Evolutionary conservation across 2,888 invertebrate species (phyloP).

Genomic region (Cheilosia urbana): DNA sequence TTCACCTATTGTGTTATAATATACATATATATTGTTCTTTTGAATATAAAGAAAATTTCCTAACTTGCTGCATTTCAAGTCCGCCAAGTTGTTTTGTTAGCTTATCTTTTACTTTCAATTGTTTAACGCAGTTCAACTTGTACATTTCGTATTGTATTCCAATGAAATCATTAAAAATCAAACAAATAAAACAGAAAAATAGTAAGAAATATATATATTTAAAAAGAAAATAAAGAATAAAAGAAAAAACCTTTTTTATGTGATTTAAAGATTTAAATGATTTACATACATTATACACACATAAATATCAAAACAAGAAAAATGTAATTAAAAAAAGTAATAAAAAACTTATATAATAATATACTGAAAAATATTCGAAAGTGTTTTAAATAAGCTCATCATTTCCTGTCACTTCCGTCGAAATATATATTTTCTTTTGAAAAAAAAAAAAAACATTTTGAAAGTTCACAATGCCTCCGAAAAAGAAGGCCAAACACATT

Average conservation of each 20-base stretch:
- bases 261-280: constrained; percentile 61
- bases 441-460: background rate
- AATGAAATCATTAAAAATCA: constrained; percentile 12
- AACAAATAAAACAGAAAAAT: constrained; percentile 31
- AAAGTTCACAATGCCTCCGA: constrained; percentile 71
- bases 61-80: constrained; percentile 47
- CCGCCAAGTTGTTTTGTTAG: constrained; percentile 9
- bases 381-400: constrained; percentile 12
- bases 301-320: constrained; percentile 56
- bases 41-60: constrained; percentile 20
- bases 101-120: constrained; percentile 13
- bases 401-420: constrained; percentile 8
- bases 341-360: constrained; percentile 60
- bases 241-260: constrained; percentile 59
- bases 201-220: constrained; percentile 28
- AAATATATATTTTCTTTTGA: constrained; percentile 33
- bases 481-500: constrained; percentile 43
- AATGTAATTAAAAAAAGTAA: constrained; percentile 54
- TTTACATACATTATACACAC: constrained; percentile 61
- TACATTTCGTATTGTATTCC: constrained; percentile 19
- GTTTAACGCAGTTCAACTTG: constrained; percentile 33
- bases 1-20: constrained; percentile 2
- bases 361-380: constrained; percentile 39
- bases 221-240: constrained; percentile 16
- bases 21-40: constrained; percentile 15